Percentiles rank a stretch among this genome's conserved stretches.
Evolutionary conservation across 2,797 vertebrate genomes (phyloP).

Genomic region (Myripristis murdjan): DNA sequence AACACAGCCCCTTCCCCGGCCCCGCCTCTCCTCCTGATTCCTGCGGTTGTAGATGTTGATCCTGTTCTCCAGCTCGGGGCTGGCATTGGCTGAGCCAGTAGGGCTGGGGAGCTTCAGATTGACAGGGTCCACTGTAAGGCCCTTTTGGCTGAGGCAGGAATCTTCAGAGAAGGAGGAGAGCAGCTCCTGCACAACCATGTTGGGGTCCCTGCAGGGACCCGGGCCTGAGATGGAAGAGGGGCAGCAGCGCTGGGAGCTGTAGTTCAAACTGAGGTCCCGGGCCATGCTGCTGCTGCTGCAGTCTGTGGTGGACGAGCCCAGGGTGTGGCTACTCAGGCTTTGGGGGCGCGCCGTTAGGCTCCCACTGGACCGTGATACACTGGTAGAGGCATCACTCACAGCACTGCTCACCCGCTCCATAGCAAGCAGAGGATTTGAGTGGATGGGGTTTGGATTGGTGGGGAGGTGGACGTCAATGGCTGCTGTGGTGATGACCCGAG

Average conservation of each 20-base stretch:
- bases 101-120: constrained; percentile 91
- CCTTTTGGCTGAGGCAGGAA: constrained; percentile 89
- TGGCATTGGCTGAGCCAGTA: constrained; percentile 82
- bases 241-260: constrained; percentile 68
- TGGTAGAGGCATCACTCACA: constrained; percentile 85
- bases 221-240: constrained; percentile 71
- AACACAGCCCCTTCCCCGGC: constrained; percentile 71
- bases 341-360: constrained; percentile 89
- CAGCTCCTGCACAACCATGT: constrained; percentile 89
- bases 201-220: constrained; percentile 76
- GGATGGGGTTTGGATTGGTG: constrained; percentile 79
- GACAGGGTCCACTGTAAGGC: constrained; percentile 88
- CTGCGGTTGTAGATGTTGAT: constrained; percentile 90
- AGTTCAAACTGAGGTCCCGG: constrained; percentile 82
- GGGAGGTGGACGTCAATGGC: constrained; percentile 95
- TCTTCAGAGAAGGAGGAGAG: constrained; percentile 92
- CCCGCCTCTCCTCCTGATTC: constrained; percentile 89
- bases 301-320: constrained; percentile 90
- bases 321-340: constrained; percentile 91
- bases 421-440: constrained; percentile 68
- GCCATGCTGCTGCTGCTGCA: constrained; percentile 86
- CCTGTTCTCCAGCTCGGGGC: constrained; percentile 89
- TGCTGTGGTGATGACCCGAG: constrained; percentile 91
- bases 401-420: constrained; percentile 83
- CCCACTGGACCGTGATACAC: constrained; percentile 85